Percentiles rank a stretch among this genome's conserved stretches.
phyloP scores from a whole-genome alignment of 2,113 vertebrate genomes.

The Podarcis muralis region DNA sequence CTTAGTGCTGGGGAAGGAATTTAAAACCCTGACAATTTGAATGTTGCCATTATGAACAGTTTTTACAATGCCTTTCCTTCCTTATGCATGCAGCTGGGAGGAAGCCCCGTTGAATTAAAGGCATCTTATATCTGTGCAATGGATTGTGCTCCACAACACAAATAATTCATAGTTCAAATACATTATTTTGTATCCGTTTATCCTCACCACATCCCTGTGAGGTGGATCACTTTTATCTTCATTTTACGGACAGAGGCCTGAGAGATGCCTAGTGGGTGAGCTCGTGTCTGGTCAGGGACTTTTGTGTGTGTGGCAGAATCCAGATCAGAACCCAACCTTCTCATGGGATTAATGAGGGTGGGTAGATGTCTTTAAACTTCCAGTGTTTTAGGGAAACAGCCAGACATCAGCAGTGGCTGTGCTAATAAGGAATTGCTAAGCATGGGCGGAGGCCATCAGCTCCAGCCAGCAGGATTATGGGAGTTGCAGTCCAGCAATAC shows the following conservation, averaged over 20 bases:
- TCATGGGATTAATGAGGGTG: neutral
- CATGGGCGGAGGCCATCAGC: too few relatives aligned
- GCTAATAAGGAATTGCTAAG: neutral
- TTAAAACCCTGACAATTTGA: neutral
- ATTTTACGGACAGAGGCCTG: neutral
- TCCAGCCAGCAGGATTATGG: too few relatives aligned
- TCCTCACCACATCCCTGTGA: neutral
- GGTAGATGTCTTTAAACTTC: neutral
- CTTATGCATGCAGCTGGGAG: neutral
- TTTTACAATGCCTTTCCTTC: neutral
- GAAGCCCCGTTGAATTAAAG: neutral
- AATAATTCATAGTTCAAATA: neutral
- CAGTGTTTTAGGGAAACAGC: neutral
- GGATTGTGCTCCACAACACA: neutral
- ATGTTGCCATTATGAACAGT: neutral
- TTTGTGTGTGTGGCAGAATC: neutral
- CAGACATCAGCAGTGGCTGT: neutral
- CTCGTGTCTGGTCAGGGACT: too few relatives aligned
- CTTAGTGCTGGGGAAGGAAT: too few relatives aligned
- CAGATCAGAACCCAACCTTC: neutral
- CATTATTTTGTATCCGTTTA: neutral
- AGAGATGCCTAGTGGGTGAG: neutral
- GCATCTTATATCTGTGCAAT: neutral
- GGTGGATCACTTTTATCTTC: neutral
- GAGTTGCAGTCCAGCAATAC: too few relatives aligned